These are phyloP conservation scores for Platygyra sinensis DNA, from an alignment of 64 coral and sea anemone species.

Conservation along the genomic window DNA sequence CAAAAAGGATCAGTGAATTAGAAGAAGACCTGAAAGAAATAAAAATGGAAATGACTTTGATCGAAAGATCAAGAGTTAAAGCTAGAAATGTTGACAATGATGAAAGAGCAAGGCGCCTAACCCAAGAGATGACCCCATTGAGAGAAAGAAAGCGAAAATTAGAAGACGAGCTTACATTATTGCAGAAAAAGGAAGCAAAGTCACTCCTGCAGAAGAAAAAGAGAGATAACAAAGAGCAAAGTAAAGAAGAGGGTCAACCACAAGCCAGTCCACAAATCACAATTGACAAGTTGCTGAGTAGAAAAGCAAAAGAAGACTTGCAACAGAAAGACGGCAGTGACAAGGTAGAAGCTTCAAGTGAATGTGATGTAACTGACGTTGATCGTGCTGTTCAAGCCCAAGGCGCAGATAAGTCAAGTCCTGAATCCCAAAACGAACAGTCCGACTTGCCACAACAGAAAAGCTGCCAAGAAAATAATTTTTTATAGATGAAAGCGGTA, in stretches of 20 bases:
- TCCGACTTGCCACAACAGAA: slow-evolving; percentile 28
- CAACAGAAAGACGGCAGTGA: slow-evolving; percentile 29
- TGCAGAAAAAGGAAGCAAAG: slow-evolving; percentile 51
- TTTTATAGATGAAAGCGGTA: no score
- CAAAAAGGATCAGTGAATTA: slow-evolving; percentile 21
- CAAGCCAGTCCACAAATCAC: no score
- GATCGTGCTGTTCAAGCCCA: slow-evolving; percentile 33
- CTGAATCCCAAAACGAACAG: slow-evolving; percentile 47
- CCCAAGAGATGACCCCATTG: slow-evolving; percentile 37
- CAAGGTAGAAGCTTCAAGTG: slow-evolving; percentile 8
- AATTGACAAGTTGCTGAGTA: slow-evolving; percentile 42
- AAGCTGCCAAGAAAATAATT: slow-evolving; percentile 8
- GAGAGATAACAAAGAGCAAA: background rate
- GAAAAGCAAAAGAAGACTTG: slow-evolving; percentile 32
- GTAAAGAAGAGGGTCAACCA: background rate
- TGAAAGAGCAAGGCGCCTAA: slow-evolving; percentile 23
- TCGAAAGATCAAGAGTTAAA: slow-evolving; percentile 22
- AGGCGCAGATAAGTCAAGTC: slow-evolving; percentile 32
- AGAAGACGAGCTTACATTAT: slow-evolving; percentile 32
- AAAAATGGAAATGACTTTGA: slow-evolving; percentile 20
- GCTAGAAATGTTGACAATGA: slow-evolving; percentile 39
- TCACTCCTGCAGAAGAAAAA: slow-evolving; percentile 23
- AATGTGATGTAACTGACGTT: slow-evolving; percentile 24
- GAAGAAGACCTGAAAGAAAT: slow-evolving; percentile 58
- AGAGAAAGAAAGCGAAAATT: slow-evolving; percentile 27